Conservation (phyloP, 2,888 invertebrate species). For the Caenorhabditis imperialis region DNA sequence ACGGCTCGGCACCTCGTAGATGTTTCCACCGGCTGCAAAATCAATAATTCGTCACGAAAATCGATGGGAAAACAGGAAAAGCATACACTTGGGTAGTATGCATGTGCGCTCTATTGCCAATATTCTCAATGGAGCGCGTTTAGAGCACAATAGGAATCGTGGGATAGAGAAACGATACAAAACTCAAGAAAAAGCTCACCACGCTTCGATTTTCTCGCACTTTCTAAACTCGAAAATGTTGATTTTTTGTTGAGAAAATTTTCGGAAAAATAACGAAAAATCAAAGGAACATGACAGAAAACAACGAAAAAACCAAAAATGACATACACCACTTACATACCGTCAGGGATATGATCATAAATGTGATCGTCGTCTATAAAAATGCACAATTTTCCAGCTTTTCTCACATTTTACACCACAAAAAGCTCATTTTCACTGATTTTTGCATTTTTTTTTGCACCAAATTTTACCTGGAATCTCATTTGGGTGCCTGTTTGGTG, state of each 20-base stretch:
- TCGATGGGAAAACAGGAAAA: too few relatives aligned
- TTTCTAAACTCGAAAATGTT: too few relatives aligned
- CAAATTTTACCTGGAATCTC: constrained; percentile 26
- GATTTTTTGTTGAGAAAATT: too few relatives aligned
- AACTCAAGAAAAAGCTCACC: not conserved
- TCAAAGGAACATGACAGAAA: not conserved
- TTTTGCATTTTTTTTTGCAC: not conserved
- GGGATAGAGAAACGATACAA: not conserved
- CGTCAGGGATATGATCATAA: constrained; percentile 58
- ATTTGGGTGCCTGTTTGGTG: constrained; percentile 43
- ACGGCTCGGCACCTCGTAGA: constrained; percentile 58
- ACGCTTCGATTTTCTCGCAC: too few relatives aligned
- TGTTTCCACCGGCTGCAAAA: constrained; percentile 37
- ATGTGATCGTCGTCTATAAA: constrained; percentile 56
- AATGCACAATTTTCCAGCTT: too few relatives aligned
- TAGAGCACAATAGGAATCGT: not conserved
- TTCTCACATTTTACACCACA: too few relatives aligned
- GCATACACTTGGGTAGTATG: too few relatives aligned
- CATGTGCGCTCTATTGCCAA: too few relatives aligned
- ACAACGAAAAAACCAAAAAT: constrained; percentile 2
- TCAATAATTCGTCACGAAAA: not conserved
- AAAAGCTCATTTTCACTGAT: constrained; percentile 2
- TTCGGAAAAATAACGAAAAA: not conserved
- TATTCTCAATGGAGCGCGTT: too few relatives aligned
- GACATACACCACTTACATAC: constrained; percentile 47